Conservation (phyloP, 2,113 vertebrate genomes). For the Malaclemys terrapin region DNA sequence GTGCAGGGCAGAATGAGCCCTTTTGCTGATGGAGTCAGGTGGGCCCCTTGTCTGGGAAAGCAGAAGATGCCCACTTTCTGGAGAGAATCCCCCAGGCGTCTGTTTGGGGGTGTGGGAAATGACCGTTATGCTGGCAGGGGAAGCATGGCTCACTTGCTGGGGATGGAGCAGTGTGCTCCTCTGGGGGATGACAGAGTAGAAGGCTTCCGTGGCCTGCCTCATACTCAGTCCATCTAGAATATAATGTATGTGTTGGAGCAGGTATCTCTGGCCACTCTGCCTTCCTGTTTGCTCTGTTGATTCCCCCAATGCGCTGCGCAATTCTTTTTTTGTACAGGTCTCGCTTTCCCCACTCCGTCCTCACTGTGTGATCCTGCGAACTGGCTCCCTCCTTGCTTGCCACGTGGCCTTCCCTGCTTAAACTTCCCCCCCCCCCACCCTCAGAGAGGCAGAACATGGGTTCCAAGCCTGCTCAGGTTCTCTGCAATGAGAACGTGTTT, state of each 20-base stretch:
- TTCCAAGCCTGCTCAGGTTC: background rate
- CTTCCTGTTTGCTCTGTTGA: background rate
- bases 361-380: background rate
- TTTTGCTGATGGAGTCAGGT: background rate
- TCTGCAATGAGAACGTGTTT: background rate
- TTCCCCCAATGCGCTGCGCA: accelerated
- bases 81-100: constrained; percentile 3
- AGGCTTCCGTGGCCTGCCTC: background rate
- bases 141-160: background rate
- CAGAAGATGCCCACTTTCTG: constrained; percentile 36
- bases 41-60: background rate
- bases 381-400: background rate
- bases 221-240: background rate
- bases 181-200: background rate
- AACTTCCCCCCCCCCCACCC: background rate
- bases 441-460: background rate
- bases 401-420: background rate
- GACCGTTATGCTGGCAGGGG: background rate
- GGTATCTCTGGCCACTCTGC: background rate
- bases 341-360: background rate
- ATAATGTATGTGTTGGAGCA: background rate
- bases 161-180: background rate
- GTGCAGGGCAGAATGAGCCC: constrained; percentile 28
- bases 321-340: background rate
- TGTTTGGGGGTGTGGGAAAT: background rate